phyloP scores from a whole-genome alignment of 2,797 vertebrate species.

The Microctenopoma stevenorrisi region DNA sequence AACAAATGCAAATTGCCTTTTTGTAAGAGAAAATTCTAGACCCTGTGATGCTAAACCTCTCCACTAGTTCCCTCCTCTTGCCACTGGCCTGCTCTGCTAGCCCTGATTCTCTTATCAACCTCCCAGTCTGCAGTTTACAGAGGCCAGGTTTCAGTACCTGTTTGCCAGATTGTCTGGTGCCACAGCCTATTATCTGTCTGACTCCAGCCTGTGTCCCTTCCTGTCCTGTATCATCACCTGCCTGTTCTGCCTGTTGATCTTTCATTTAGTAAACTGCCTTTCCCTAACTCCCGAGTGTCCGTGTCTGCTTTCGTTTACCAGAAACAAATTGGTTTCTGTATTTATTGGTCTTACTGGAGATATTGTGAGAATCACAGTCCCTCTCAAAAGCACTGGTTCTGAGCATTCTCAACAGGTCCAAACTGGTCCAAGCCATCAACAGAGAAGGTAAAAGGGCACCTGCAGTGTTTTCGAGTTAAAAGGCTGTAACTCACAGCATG shows the following conservation, averaged over 20 bases:
- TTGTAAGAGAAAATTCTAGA: constrained; percentile 12
- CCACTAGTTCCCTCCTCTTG: neutral
- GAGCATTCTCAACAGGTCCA: neutral
- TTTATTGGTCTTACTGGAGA: neutral
- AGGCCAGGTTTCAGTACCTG: constrained; percentile 37
- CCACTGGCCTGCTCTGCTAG: constrained; percentile 6
- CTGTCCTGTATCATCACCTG: constrained; percentile 15
- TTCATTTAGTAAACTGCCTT: constrained; percentile 21
- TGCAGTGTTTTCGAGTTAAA: neutral
- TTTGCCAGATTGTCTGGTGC: constrained; percentile 41
- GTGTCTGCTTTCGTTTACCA: constrained; percentile 15
- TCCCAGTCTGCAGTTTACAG: constrained; percentile 19
- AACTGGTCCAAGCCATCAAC: constrained; percentile 3
- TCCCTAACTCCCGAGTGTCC: constrained; percentile 7
- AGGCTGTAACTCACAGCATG: too few relatives aligned
- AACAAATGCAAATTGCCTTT: neutral
- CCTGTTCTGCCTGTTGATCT: constrained; percentile 21
- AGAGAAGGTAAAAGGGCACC: neutral
- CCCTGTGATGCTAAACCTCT: constrained; percentile 9
- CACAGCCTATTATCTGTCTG: constrained; percentile 38
- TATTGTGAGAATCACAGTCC: constrained; percentile 1
- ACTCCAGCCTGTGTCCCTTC: constrained; percentile 36
- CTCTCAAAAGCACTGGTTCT: neutral
- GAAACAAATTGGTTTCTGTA: neutral
- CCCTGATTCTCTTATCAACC: constrained; percentile 20